Conservation (phyloP, 2,888 invertebrate genomes). For the Dynastes hyllus region DNA sequence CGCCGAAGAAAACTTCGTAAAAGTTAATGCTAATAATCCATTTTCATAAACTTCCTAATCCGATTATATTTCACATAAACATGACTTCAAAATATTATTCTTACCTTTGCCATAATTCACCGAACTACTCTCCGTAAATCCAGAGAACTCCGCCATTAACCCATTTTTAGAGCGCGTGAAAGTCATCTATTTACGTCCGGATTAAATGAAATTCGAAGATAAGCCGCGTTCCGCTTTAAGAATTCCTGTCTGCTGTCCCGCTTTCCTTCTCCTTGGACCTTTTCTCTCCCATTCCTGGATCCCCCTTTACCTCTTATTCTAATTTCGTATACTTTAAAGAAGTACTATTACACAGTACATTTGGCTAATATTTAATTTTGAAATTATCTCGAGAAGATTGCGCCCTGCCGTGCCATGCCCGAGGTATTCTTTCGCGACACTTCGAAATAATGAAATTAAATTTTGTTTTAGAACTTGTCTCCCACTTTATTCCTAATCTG, state of each 20-base stretch:
- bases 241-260: not conserved
- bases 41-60: too few relatives aligned
- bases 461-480: constrained; percentile 35
- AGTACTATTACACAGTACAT: constrained; percentile 51
- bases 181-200: constrained; percentile 32
- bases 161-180: not conserved
- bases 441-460: constrained; percentile 31
- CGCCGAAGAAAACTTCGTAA: too few relatives aligned
- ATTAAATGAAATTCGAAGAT: constrained; percentile 38
- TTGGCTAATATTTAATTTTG: constrained; percentile 52
- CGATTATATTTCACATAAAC: too few relatives aligned
- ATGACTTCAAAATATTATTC: not conserved
- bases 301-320: constrained; percentile 14
- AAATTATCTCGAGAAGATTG: constrained; percentile 48
- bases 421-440: not conserved
- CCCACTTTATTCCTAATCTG: constrained; percentile 9
- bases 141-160: too few relatives aligned
- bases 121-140: too few relatives aligned
- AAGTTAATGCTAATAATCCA: too few relatives aligned
- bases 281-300: not conserved
- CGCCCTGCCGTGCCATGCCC: not conserved
- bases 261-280: not conserved
- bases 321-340: constrained; percentile 40
- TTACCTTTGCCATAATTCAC: not conserved
- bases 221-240: constrained; percentile 17